Base-by-base conservation (phyloP, 2,113 vertebrate genomes). In the Phodopus roborovskii region DNA sequence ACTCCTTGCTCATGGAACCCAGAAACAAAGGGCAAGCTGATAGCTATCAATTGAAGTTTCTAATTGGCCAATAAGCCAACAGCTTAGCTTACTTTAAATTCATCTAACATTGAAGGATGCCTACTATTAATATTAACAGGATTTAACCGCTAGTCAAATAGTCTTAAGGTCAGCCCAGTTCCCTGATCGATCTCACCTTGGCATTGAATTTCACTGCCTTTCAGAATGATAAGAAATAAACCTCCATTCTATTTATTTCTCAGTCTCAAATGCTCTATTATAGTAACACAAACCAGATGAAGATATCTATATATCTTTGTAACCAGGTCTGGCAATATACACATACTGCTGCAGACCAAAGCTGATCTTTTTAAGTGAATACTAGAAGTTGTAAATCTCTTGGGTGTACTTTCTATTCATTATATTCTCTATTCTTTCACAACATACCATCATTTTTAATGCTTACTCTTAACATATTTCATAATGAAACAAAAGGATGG, bases 391-490 rank as follows among this genome's bases (percentile, higher is more conserved):
- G 81, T 84, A 89, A 62, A 70, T 70, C 42, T 91, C 77, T 85
- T 68, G 62, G 30, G 42, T n/a, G 1, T 36, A 71, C 24, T 48
- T 92, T 77, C 24, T 81, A 50, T 36, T 68, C 56, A 78, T 83
- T 68, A 19, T 78, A 90, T 58, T 87, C 26, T 64, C 30, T 86
- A 28, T 36, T 91, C 22, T 93, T 94, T 56, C 17, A 84, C 39
- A 77, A 45, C 82, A 62, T 66, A 30, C 68, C 30, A 93, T 85
- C 66, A 62, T 7, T 74, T 93, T 70, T 66, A 93, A n/a, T 48
- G 24, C 30, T 92, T 71, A 53, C 17, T 66, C 92, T 60, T 83
- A 92, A 58, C 71, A 24, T 60, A 91, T 64, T 82, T 91, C 89
- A 68, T 78, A 94, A 73, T 68, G 78, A 91, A 92, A 81, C 15